Evolutionary conservation across 2,113 vertebrate genomes (phyloP).

Genomic region (Saiga tatarica): DNA sequence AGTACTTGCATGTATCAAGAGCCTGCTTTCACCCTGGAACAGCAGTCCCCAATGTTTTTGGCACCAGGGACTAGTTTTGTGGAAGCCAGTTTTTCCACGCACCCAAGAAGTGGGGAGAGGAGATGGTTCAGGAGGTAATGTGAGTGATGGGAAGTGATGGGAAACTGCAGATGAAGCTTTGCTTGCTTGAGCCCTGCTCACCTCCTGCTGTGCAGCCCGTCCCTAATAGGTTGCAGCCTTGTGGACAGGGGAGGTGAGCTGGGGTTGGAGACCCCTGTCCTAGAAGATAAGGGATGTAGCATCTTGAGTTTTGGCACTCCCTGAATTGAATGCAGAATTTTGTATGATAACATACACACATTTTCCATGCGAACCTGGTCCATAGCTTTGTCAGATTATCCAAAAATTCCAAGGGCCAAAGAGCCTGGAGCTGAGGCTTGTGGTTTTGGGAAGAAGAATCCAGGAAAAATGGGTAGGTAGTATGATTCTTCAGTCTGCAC

Average conservation of each 20-base stretch:
- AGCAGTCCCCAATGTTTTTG: background rate
- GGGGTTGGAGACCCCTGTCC: background rate
- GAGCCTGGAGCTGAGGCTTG: background rate
- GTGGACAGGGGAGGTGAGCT: background rate
- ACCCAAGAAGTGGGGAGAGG: background rate
- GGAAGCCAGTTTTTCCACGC: background rate
- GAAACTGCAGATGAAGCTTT: background rate
- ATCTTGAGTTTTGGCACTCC: background rate
- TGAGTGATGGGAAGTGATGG: background rate
- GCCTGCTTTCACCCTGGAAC: background rate
- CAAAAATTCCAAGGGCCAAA: background rate
- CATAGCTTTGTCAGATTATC: background rate
- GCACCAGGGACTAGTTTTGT: background rate
- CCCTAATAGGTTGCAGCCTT: background rate
- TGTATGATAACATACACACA: background rate
- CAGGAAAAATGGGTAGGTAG: background rate
- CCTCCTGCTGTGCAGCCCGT: background rate
- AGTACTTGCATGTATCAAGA: background rate
- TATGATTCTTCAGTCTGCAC: background rate
- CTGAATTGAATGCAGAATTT: background rate
- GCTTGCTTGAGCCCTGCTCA: background rate
- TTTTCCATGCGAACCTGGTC: background rate
- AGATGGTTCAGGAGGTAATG: background rate
- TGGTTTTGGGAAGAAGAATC: background rate
- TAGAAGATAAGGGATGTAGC: background rate